Percentiles rank a stretch among this genome's conserved stretches.
Evolutionary conservation across 2,797 vertebrate species (phyloP).

Genomic region (Platyrinchus mystaceus): DNA sequence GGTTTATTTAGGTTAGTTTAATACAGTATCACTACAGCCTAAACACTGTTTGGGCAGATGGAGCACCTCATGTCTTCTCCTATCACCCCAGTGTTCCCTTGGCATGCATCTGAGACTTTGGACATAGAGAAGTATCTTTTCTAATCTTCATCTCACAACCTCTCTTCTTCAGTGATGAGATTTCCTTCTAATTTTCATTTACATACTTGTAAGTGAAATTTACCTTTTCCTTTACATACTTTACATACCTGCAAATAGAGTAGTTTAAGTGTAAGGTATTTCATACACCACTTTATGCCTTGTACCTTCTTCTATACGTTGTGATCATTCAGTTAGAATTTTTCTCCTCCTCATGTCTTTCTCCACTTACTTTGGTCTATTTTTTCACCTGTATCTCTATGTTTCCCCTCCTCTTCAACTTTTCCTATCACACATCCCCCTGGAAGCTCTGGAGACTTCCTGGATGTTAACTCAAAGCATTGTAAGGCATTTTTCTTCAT

Average conservation of each 20-base stretch:
- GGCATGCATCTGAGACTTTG: background rate
- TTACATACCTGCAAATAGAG: background rate
- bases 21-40: background rate
- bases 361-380: background rate
- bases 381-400: background rate
- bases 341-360: background rate
- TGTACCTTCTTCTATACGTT: background rate
- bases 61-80: fast-evolving
- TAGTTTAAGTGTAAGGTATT: background rate
- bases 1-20: background rate
- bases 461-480: background rate
- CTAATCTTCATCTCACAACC: background rate
- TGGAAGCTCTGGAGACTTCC: background rate
- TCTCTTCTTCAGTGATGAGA: background rate
- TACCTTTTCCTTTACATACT: background rate
- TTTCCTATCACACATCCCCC: background rate
- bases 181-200: background rate
- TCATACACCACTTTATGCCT: background rate
- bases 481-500: background rate
- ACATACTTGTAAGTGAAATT: background rate
- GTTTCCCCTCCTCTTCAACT: background rate
- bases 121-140: background rate
- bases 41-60: background rate
- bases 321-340: background rate
- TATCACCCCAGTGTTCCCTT: background rate